These are phyloP conservation scores for Paraplagusia blochii DNA, from an alignment of 2,113 vertebrate species.

Conservation along the genomic window DNA sequence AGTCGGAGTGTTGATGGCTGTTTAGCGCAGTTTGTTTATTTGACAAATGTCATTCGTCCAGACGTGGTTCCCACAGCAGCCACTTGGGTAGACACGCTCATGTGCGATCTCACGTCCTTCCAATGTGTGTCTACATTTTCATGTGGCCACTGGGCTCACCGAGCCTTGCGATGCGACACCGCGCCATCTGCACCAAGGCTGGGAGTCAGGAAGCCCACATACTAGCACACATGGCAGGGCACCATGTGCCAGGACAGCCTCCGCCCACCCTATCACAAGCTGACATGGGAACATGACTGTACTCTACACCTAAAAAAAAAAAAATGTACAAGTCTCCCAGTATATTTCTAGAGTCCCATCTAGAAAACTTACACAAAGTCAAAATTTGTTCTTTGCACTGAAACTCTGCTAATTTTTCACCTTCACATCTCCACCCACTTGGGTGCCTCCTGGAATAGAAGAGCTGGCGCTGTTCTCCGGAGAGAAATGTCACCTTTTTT, in stretches of 20 bases:
- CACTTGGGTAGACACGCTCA: not conserved
- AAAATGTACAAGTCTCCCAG: not conserved
- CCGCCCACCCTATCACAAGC: slow-evolving; percentile 33
- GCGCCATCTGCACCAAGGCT: slow-evolving; percentile 74
- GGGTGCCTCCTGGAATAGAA: slow-evolving; percentile 3
- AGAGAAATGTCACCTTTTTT: slow-evolving; percentile 27
- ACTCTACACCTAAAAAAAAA: not conserved
- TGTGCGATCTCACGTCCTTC: not conserved
- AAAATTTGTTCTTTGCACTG: slow-evolving; percentile 4
- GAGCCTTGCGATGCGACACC: slow-evolving; percentile 63
- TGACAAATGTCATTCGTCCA: slow-evolving; percentile 11
- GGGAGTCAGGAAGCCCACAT: slow-evolving; percentile 78
- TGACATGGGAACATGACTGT: slow-evolving; percentile 17
- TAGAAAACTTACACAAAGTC: not conserved
- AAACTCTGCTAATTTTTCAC: slow-evolving; percentile 5
- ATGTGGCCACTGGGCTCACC: slow-evolving; percentile 51
- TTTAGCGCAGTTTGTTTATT: slow-evolving; percentile 34
- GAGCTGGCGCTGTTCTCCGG: slow-evolving; percentile 19
- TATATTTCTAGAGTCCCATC: not conserved
- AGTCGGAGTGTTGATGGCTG: slow-evolving; percentile 44
- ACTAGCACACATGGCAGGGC: slow-evolving; percentile 71
- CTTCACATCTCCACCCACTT: not conserved
- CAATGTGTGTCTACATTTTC: slow-evolving; percentile 17
- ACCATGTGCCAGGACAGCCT: slow-evolving; percentile 48
- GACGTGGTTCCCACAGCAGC: not conserved